Evolutionary conservation across 1,140 invertebrate species (phyloP).

Genomic region (Diabrotica virgifera): DNA sequence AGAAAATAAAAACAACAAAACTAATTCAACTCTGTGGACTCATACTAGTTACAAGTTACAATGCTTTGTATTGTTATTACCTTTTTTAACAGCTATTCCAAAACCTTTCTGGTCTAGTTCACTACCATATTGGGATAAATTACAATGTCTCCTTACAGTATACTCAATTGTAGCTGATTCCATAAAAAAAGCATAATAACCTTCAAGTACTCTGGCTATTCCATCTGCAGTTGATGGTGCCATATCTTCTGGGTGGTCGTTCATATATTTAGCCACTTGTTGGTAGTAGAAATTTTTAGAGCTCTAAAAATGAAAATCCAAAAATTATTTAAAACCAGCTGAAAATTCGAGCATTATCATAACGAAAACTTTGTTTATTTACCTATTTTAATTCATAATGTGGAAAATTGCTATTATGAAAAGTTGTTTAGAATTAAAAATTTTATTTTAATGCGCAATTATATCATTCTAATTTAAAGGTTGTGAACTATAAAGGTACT

Average conservation of each 20-base stretch:
- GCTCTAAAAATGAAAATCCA: not conserved
- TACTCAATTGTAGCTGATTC: constrained; percentile 86
- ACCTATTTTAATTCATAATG: too few relatives aligned
- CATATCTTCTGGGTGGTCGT: constrained; percentile 56
- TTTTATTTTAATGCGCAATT: too few relatives aligned
- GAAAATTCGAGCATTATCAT: too few relatives aligned
- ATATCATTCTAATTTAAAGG: too few relatives aligned
- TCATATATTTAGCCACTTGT: constrained; percentile 52
- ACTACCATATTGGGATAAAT: constrained; percentile 74
- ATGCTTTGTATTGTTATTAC: not conserved
- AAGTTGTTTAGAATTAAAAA: too few relatives aligned
- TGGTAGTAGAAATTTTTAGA: constrained; percentile 6
- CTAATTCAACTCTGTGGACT: too few relatives aligned
- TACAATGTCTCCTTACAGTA: constrained; percentile 73
- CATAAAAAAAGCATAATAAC: constrained; percentile 73
- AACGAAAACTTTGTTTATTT: too few relatives aligned
- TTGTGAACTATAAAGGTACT: too few relatives aligned
- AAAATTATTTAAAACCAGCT: not conserved
- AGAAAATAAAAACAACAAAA: too few relatives aligned
- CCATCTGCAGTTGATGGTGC: constrained; percentile 64
- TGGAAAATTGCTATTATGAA: too few relatives aligned
- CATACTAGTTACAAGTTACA: too few relatives aligned
- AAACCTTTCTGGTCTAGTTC: constrained; percentile 74
- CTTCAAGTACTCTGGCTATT: constrained; percentile 60
- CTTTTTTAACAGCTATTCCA: constrained; percentile 75